Percentiles rank a stretch among this genome's conserved stretches.
Evolutionary conservation across 2,888 invertebrate genomes (phyloP).

Genomic region (Steromphala cineraria): DNA sequence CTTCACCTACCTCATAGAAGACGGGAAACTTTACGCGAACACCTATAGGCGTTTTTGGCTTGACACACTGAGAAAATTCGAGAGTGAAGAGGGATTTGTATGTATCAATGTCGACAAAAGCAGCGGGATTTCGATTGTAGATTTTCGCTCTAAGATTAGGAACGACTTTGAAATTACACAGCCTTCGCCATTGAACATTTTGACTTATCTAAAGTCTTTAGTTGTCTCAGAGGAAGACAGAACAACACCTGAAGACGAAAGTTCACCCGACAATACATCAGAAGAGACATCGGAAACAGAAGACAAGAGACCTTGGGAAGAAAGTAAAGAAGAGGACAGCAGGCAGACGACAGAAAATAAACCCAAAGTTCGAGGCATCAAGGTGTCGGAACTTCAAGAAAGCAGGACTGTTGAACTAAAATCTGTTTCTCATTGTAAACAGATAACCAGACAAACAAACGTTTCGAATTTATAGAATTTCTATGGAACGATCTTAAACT

Average conservation of each 20-base stretch:
- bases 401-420: not conserved
- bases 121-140: not conserved
- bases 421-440: not conserved
- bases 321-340: too few relatives aligned
- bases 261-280: too few relatives aligned
- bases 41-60: not conserved
- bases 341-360: not conserved
- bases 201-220: not conserved
- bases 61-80: not conserved
- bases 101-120: not conserved
- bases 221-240: too few relatives aligned
- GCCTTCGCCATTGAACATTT: not conserved
- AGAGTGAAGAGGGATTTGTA: not conserved
- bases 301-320: too few relatives aligned
- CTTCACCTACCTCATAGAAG: not conserved
- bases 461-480: not conserved
- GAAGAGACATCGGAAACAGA: too few relatives aligned
- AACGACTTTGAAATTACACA: not conserved
- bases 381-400: not conserved
- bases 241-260: too few relatives aligned
- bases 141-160: not conserved
- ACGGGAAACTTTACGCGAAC: not conserved
- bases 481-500: not conserved
- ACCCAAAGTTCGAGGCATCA: not conserved
- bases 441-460: not conserved